Conservation (phyloP, 2,113 vertebrate species). For the Anoplopoma fimbria region DNA sequence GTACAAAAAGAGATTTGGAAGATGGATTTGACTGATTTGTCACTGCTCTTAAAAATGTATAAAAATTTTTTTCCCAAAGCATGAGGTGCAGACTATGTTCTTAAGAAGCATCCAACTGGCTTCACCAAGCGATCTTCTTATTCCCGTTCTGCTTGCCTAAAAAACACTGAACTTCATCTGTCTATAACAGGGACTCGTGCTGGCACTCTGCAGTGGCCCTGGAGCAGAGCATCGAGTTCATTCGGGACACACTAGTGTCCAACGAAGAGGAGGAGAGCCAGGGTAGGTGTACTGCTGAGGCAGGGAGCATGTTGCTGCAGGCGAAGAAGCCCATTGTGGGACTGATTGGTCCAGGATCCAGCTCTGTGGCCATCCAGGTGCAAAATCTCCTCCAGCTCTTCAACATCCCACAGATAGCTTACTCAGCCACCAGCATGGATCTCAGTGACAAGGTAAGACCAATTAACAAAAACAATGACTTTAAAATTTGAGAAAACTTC, state of each 20-base stretch:
- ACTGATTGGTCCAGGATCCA: slow-evolving; percentile 97
- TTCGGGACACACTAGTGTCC: slow-evolving; percentile 96
- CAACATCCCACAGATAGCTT: slow-evolving; percentile 99
- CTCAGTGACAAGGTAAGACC: slow-evolving; percentile 91
- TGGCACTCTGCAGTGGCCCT: slow-evolving; percentile 98
- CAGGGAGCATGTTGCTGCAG: slow-evolving; percentile 81
- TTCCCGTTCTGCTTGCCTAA: slow-evolving; percentile 22
- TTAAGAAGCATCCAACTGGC: slow-evolving; percentile 27
- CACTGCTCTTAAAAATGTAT: slow-evolving; percentile 8
- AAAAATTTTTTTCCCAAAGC: neutral
- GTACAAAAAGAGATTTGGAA: slow-evolving; percentile 1
- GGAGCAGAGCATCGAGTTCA: slow-evolving; percentile 99
- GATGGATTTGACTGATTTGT: slow-evolving; percentile 6
- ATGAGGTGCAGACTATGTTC: neutral
- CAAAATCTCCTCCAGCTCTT: slow-evolving; percentile 98
- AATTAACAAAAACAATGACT: neutral
- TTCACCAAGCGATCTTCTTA: neutral
- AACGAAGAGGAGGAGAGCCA: slow-evolving; percentile 93
- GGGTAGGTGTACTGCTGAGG: slow-evolving; percentile 86
- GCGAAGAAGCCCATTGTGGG: slow-evolving; percentile 98
- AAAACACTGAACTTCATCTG: slow-evolving; percentile 22
- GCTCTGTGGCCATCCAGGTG: slow-evolving; percentile 98
- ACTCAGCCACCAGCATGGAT: slow-evolving; percentile 99
- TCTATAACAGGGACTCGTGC: slow-evolving; percentile 89
- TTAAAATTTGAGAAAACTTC: neutral